Evolutionary conservation across 2,888 invertebrate species (phyloP).

Genomic region (Heliconius ethilla): DNA sequence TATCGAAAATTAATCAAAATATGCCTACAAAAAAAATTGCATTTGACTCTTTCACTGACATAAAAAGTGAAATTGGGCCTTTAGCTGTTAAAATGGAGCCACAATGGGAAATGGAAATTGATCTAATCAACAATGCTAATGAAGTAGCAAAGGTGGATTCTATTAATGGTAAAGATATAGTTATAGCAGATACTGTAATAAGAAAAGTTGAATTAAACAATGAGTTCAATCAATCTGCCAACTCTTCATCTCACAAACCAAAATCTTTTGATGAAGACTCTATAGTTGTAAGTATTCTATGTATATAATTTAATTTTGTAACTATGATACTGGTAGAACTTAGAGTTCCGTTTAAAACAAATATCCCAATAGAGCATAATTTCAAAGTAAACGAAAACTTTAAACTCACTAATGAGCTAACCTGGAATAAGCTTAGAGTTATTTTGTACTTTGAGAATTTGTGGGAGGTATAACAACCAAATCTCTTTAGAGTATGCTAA

Average conservation of each 20-base stretch:
- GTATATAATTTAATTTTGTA: background rate
- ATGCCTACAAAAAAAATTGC: conserved; percentile 73
- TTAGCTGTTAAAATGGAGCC: conserved; percentile 69
- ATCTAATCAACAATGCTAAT: conserved; percentile 53
- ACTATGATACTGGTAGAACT: background rate
- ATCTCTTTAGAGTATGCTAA: too few relatives aligned
- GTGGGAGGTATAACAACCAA: too few relatives aligned
- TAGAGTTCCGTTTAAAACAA: background rate
- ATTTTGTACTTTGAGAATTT: too few relatives aligned
- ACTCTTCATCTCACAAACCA: conserved; percentile 15
- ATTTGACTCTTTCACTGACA: conserved; percentile 76
- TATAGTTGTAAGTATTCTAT: conserved; percentile 60
- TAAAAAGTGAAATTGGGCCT: conserved; percentile 76
- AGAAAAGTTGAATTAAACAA: conserved; percentile 67
- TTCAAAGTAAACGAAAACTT: too few relatives aligned
- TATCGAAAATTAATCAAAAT: conserved; percentile 56
- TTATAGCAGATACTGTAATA: conserved; percentile 76
- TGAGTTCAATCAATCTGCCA: conserved; percentile 50
- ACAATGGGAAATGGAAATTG: conserved; percentile 77
- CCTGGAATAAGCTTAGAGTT: too few relatives aligned
- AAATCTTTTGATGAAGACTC: conserved; percentile 44
- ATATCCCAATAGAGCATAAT: too few relatives aligned
- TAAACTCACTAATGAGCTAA: too few relatives aligned
- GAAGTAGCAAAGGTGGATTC: conserved; percentile 56
- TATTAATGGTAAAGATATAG: conserved; percentile 67